Evolutionary conservation across 2,797 vertebrate genomes (phyloP).

Genomic region (Cryptoblepharus egeriae): DNA sequence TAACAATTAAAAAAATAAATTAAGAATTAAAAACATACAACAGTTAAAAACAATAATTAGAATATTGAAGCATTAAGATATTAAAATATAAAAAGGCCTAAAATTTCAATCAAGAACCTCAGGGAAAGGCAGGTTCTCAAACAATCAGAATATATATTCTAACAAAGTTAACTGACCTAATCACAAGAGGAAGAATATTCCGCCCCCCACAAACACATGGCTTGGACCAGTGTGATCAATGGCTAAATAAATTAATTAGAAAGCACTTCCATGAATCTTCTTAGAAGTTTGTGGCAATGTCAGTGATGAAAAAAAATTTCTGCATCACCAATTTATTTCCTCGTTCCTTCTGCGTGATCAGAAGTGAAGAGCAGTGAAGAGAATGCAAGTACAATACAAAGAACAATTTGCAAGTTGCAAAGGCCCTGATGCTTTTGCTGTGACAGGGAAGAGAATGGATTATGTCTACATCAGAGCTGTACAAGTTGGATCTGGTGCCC

Average conservation of each 20-base stretch:
- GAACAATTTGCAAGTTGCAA: neutral
- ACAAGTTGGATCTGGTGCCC: too few relatives aligned
- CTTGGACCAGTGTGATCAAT: conserved; percentile 1
- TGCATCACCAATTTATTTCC: neutral
- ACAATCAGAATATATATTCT: conserved; percentile 14
- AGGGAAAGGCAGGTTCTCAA: conserved; percentile 3
- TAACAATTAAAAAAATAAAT: too few relatives aligned
- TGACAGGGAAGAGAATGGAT: too few relatives aligned
- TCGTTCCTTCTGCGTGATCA: conserved; percentile 4
- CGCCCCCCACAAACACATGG: neutral
- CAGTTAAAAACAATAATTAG: too few relatives aligned
- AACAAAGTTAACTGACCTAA: conserved; percentile 24
- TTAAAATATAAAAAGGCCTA: too few relatives aligned
- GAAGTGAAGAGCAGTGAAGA: neutral
- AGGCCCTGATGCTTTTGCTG: neutral
- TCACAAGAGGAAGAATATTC: neutral
- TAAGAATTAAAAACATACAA: too few relatives aligned
- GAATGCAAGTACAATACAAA: conserved; percentile 1
- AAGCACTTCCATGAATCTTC: neutral
- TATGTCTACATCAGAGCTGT: too few relatives aligned
- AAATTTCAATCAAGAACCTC: conserved; percentile 8
- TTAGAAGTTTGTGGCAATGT: neutral
- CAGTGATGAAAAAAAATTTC: neutral
- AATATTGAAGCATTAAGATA: too few relatives aligned
- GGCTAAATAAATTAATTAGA: conserved; percentile 22